Percentiles rank a stretch among this genome's conserved stretches.
Evolutionary conservation across 2,797 vertebrate genomes (phyloP).

Genomic region (Amazonetta brasiliensis): DNA sequence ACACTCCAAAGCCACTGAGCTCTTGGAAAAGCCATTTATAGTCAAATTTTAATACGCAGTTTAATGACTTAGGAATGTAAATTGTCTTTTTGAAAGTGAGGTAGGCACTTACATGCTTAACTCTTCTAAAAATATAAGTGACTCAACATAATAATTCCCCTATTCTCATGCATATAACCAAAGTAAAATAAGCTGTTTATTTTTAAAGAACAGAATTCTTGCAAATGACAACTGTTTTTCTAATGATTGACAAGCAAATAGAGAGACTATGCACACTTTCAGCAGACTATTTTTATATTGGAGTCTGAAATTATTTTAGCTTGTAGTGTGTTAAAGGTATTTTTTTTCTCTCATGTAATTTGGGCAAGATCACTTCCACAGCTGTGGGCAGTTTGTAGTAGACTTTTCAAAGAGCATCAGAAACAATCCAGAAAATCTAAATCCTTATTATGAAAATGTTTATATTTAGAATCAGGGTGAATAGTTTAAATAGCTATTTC

Average conservation of each 20-base stretch:
- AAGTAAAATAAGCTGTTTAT: neutral
- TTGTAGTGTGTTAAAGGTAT: neutral
- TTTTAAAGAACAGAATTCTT: neutral
- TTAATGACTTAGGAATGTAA: neutral
- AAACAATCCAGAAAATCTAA: neutral
- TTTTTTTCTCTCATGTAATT: neutral
- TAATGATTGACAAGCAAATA: neutral
- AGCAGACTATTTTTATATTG: neutral
- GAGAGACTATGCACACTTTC: neutral
- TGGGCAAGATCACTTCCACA: neutral
- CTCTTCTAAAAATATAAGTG: neutral
- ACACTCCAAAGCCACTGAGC: neutral
- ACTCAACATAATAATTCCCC: neutral
- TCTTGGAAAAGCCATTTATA: neutral
- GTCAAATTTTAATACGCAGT: neutral
- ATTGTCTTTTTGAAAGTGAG: neutral
- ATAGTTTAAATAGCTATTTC: neutral
- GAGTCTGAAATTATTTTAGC: neutral
- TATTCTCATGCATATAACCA: neutral
- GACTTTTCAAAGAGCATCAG: neutral
- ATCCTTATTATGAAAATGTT: neutral
- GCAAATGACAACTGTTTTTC: neutral
- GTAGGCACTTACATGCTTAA: neutral
- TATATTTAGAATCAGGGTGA: neutral
- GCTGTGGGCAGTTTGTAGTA: neutral